These are phyloP conservation scores for Battus philenor DNA, from an alignment of 1,140 invertebrate species.

Conservation along the genomic window DNA sequence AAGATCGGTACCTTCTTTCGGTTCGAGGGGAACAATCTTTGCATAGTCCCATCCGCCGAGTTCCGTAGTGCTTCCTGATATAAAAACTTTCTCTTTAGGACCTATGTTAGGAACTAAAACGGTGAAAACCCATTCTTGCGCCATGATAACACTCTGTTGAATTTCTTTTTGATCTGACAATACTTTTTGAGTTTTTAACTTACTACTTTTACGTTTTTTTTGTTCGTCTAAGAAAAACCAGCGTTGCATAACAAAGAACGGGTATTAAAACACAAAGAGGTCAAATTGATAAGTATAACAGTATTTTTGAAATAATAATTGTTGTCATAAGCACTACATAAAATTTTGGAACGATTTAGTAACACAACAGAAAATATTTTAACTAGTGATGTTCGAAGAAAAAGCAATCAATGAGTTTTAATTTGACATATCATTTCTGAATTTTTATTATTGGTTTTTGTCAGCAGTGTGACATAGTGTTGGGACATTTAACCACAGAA, in stretches of 20 bases:
- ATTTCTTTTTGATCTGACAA: constrained; percentile 41
- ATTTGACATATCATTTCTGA: too few relatives aligned
- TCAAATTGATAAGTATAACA: too few relatives aligned
- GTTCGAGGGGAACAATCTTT: constrained; percentile 66
- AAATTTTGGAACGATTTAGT: too few relatives aligned
- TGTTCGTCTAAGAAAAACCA: constrained; percentile 76
- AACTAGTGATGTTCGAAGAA: too few relatives aligned
- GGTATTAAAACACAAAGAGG: too few relatives aligned
- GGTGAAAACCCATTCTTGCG: constrained; percentile 68
- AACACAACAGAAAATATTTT: too few relatives aligned
- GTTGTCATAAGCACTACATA: too few relatives aligned
- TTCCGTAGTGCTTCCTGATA: constrained; percentile 49
- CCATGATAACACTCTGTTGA: constrained; percentile 30
- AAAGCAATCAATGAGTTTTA: too few relatives aligned
- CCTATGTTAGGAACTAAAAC: constrained; percentile 52
- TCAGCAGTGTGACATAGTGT: too few relatives aligned
- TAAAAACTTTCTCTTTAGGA: constrained; percentile 47
- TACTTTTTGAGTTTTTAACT: constrained; percentile 37
- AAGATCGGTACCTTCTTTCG: constrained; percentile 52
- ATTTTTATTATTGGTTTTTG: too few relatives aligned
- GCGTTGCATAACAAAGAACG: constrained; percentile 70
- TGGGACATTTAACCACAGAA: too few relatives aligned
- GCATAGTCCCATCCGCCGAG: constrained; percentile 72
- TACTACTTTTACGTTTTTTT: constrained; percentile 56
- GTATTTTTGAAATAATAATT: too few relatives aligned